These are phyloP conservation scores for Phengaris arion DNA, from an alignment of 2,888 invertebrate species.

Conservation along the genomic window DNA sequence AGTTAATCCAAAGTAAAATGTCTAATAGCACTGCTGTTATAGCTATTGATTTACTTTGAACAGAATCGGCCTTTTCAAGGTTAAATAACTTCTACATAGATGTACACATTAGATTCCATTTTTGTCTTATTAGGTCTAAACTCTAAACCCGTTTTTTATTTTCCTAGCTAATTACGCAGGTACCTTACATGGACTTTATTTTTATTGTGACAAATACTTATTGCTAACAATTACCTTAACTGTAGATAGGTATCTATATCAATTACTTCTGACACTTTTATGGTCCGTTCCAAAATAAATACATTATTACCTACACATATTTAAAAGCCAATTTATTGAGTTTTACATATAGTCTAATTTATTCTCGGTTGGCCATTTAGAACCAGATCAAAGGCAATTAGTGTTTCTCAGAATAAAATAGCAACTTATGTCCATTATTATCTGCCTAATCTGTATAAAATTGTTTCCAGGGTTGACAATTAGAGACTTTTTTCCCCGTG, in stretches of 20 bases:
- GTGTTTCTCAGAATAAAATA: slow-evolving; percentile 6
- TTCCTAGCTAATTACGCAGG: no score
- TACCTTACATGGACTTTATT: background rate
- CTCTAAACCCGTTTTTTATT: no score
- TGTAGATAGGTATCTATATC: no score
- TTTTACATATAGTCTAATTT: slow-evolving; percentile 12
- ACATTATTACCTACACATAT: background rate
- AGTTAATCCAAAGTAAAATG: no score
- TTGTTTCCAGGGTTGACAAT: background rate
- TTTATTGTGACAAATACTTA: slow-evolving; percentile 1
- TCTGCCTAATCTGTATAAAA: slow-evolving; percentile 13
- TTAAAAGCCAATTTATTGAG: background rate
- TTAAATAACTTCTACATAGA: background rate
- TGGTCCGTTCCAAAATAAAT: background rate
- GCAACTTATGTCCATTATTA: background rate
- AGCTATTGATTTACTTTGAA: no score
- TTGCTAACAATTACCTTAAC: background rate
- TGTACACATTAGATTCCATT: no score
- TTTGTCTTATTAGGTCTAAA: no score
- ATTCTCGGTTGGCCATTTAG: background rate
- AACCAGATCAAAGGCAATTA: slow-evolving; percentile 3
- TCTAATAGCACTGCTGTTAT: no score
- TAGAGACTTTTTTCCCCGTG: background rate
- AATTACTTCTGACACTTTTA: background rate
- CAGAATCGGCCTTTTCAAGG: no score